Evolutionary conservation across 2,797 vertebrate genomes (phyloP), one percentile per base, ranked within the genome.

Genomic region (Heterohyrax brucei): DNA sequence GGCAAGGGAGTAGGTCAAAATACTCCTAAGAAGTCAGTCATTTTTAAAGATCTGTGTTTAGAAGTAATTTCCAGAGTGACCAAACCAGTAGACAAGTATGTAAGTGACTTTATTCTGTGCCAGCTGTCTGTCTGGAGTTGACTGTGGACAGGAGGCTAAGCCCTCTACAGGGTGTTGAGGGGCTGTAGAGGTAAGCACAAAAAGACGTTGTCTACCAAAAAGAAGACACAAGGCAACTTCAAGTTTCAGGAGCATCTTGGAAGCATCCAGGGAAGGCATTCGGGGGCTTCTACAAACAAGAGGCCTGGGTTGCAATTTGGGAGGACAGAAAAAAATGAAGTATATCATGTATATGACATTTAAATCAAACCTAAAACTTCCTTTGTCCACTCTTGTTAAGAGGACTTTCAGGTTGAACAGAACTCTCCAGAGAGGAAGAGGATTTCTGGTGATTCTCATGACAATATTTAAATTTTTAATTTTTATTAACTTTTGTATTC

Each of bases 311-410:
- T 98, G 94, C 97, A 96, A 97, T 97, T 97, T 97, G 97, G 14
- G 93, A 94, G n/a, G 16, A 62, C 62, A 92, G 50, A 33, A 53
- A 53, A 59, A 96, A 95, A 94, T 83, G 77, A 24, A 84, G 53
- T 73, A 78, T 94, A 91, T 3, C 39, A 97, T 97, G 95, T 96
- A 95, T 33, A 44, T 89, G 95, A 96, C 87, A 86, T 91, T 98
- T 98, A 98, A 95, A 97, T 97, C 97, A 97, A 98, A 98, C 13
- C 96, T 97, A 97, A 98, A 98, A 98, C 97, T 98, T 98, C 98
- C 96, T 98, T 97, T 98, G 98, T 97, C 98, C 96, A 95, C 96
- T 98, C 97, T 95, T 89, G 96, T 98, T 98, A 97, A 97, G 91
- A 95, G 95, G 95, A 89, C 97, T 97, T 97, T 97, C 97, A 97